phyloP scores from a whole-genome alignment of 2,797 vertebrate species.

The Galago senegalensis region DNA sequence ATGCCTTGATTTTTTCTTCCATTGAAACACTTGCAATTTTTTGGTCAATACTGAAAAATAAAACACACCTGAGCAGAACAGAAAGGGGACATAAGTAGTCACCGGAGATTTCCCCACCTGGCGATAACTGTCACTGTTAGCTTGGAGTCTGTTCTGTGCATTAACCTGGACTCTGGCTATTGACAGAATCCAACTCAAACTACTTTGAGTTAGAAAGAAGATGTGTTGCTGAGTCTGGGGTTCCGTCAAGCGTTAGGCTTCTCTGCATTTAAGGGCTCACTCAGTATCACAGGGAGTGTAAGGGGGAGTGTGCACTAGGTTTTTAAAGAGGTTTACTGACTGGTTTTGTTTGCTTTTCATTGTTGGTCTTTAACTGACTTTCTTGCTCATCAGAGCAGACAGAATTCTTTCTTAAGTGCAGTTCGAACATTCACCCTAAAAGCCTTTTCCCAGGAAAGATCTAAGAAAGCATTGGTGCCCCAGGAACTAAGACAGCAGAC shows the following conservation, averaged over 20 bases:
- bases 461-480: not conserved
- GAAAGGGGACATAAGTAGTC: not conserved
- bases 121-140: not conserved
- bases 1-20: slow-evolving; percentile 29
- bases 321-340: slow-evolving; percentile 30
- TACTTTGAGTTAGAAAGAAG: not conserved
- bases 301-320: not conserved
- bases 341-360: not conserved
- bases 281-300: not conserved
- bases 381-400: slow-evolving; percentile 35
- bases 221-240: not conserved
- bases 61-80: not conserved
- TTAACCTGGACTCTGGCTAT: not conserved
- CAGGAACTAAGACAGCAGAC: not conserved
- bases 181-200: slow-evolving; percentile 6
- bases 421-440: slow-evolving; percentile 1
- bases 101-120: not conserved
- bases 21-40: slow-evolving; percentile 34
- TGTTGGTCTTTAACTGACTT: not conserved
- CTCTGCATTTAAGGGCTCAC: slow-evolving; percentile 4
- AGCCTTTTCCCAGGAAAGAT: slow-evolving; percentile 43
- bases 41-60: not conserved
- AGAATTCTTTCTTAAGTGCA: slow-evolving; percentile 13
- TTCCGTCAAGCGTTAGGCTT: not conserved
- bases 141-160: not conserved